Percentiles rank a stretch among this genome's conserved stretches.
phyloP scores from a whole-genome alignment of 2,888 invertebrate genomes.

The Hirtodrosophila alboralis region DNA sequence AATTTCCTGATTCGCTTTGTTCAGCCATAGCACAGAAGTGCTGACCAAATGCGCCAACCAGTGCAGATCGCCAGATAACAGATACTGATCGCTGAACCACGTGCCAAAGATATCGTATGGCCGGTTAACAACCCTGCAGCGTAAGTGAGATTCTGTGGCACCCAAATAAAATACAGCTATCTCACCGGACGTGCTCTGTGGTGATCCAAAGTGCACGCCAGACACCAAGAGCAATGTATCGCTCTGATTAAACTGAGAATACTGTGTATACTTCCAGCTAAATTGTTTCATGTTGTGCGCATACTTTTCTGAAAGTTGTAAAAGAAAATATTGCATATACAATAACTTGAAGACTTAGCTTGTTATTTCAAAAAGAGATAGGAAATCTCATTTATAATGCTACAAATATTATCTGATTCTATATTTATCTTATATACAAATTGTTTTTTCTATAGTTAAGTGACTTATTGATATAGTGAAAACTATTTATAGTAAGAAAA shows the following conservation, averaged over 20 bases:
- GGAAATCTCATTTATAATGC: too few species aligned
- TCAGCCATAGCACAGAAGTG: slow-evolving; percentile 91
- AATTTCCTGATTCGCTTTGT: slow-evolving; percentile 92
- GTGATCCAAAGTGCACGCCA: slow-evolving; percentile 91
- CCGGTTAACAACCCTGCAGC: slow-evolving; percentile 91
- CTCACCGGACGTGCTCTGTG: slow-evolving; percentile 92
- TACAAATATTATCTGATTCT: too few species aligned
- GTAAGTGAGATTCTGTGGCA: slow-evolving; percentile 87
- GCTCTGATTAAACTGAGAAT: slow-evolving; percentile 92
- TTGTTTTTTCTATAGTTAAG: too few species aligned
- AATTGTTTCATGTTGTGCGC: slow-evolving; percentile 91
- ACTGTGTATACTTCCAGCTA: slow-evolving; percentile 94
- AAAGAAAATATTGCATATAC: too few species aligned
- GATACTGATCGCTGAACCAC: slow-evolving; percentile 93
- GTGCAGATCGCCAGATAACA: slow-evolving; percentile 92
- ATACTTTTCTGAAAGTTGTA: slow-evolving; percentile 86
- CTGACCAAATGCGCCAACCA: slow-evolving; percentile 91
- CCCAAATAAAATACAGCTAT: slow-evolving; percentile 92
- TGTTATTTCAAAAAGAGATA: too few species aligned
- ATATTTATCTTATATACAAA: too few species aligned
- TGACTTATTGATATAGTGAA: too few species aligned
- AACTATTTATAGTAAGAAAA: too few species aligned
- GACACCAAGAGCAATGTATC: slow-evolving; percentile 92
- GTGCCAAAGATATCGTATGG: slow-evolving; percentile 95
- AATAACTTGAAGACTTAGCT: too few species aligned